These are phyloP conservation scores for Oreochromis aureus DNA, from an alignment of 2,113 vertebrate genomes.

Conservation along the genomic window DNA sequence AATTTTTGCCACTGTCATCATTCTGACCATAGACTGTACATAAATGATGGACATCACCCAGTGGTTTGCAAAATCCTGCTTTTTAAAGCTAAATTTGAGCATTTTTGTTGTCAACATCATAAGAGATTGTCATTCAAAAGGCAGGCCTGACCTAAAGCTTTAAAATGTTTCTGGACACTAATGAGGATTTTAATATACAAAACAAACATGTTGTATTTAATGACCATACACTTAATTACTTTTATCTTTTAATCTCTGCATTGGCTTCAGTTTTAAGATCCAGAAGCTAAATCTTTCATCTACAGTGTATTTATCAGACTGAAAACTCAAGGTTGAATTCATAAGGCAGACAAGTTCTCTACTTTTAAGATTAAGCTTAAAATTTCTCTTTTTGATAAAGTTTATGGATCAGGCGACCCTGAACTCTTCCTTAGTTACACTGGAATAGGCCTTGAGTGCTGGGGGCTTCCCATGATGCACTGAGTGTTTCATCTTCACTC, in stretches of 20 bases:
- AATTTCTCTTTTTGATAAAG: background rate
- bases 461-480: background rate
- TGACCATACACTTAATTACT: background rate
- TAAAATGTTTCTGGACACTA: fast-evolving
- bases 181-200: background rate
- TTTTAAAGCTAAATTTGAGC: background rate
- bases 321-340: background rate
- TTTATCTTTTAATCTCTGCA: background rate
- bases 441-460: fast-evolving
- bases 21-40: background rate
- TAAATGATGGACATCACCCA: background rate
- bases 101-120: background rate
- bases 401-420: background rate
- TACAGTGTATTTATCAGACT: background rate
- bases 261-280: background rate
- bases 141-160: background rate
- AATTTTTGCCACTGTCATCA: background rate
- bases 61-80: background rate
- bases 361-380: background rate
- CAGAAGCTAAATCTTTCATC: background rate
- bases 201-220: fast-evolving
- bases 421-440: background rate
- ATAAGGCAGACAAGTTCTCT: background rate
- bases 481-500: background rate
- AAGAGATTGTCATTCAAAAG: background rate